These are phyloP conservation scores for Acanthosoma haemorrhoidale DNA, from an alignment of 2,888 invertebrate genomes.

Conservation along the genomic window DNA sequence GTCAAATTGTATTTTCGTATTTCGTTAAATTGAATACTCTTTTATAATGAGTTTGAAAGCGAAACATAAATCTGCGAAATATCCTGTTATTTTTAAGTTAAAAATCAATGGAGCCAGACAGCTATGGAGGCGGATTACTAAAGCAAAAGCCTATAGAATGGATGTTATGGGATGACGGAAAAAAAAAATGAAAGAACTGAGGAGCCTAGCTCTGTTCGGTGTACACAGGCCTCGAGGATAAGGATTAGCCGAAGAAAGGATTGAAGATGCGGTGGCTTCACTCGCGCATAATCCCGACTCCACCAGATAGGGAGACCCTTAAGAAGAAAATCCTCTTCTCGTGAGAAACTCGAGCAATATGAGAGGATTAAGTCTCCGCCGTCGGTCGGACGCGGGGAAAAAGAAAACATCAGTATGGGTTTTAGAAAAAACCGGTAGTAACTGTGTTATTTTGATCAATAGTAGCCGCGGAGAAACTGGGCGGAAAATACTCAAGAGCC, in stretches of 20 bases:
- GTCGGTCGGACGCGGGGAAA: neutral
- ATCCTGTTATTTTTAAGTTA: neutral
- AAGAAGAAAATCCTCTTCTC: slow-evolving; percentile 10
- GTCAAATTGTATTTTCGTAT: too few relatives aligned
- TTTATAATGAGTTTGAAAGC: too few relatives aligned
- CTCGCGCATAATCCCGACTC: neutral
- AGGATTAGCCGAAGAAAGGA: neutral
- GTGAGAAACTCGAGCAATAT: slow-evolving; percentile 6
- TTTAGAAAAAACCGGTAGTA: too few relatives aligned
- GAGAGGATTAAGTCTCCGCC: slow-evolving; percentile 8
- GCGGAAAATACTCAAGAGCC: too few relatives aligned
- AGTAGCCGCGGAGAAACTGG: too few relatives aligned
- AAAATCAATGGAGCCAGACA: neutral
- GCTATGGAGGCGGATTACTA: neutral
- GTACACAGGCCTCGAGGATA: neutral
- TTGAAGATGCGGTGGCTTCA: neutral
- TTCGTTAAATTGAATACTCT: too few relatives aligned
- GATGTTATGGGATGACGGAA: too few relatives aligned
- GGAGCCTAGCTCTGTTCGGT: neutral
- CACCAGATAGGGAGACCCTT: neutral
- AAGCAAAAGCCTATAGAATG: neutral
- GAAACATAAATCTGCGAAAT: too few relatives aligned
- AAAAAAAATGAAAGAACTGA: neutral
- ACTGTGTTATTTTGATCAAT: too few relatives aligned
- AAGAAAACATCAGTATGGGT: neutral